Base-by-base conservation (phyloP, 2,888 invertebrate species). In the Argyresthia goedartella region DNA sequence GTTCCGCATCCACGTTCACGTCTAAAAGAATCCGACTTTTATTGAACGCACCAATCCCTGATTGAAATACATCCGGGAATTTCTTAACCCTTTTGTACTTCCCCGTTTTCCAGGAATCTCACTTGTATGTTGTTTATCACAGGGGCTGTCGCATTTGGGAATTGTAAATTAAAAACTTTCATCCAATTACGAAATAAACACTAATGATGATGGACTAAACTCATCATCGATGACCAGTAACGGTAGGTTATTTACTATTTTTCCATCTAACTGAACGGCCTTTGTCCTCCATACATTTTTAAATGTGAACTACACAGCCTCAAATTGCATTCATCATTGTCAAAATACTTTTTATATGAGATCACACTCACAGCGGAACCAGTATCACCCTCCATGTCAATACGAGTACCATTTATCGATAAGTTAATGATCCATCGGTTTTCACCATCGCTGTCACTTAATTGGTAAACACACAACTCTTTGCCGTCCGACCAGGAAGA, bases 321-420 rank as follows among this genome's bases (percentile, higher is more conserved):
- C 36, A 9, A 7, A 36, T 7, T 36, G 9, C 36, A 36, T 36
- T 36, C 9, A 9, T 36, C 7, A 9, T 36, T 36, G 8, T 36
- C 9, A 9, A 36, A 36, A 36, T 36, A 55, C 47, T 15, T 51
- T 52, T 43, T 57, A n/a, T 2, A 42, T 4, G 49, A 52, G 15
- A 57, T 52, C 11, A 54, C 43, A 35, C 53, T 56, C 11, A 52
- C 42, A 9, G 55, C 52, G 36, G 56, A 54, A 11, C 56, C 56
- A n/a, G 55, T 55, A 14, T 56, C 56, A 16, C 55, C 55, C 41
- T 54, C 52, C 47, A 56, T 50, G 10, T 34, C 25, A 10, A 42
- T 6, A 42, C n/a, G 9, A 6, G 8, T n/a, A 42, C 42, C 10
- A n/a, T n/a, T n/a, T n/a, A n/a, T n/a, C n/a, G n/a, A n/a, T n/a